These are phyloP conservation scores for Sus cebifrons DNA, from an alignment of 2,797 vertebrate species.

Conservation along the genomic window DNA sequence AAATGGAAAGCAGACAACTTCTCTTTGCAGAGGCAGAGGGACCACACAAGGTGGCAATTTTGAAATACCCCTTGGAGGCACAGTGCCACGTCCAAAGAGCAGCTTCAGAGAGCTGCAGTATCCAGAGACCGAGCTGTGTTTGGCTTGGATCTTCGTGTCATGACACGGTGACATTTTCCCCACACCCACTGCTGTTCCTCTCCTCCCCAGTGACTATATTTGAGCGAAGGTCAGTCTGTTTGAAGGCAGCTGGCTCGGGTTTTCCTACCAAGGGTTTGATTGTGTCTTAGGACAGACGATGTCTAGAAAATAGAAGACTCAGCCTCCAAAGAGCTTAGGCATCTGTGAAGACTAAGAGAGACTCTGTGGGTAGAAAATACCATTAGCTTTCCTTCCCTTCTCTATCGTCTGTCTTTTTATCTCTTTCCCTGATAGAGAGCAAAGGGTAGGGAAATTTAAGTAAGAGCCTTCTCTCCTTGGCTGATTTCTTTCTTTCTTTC, in stretches of 20 bases:
- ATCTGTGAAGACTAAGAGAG: background rate
- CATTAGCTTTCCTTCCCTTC: background rate
- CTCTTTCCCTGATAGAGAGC: background rate
- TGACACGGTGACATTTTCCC: conserved; percentile 35
- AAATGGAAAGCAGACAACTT: background rate
- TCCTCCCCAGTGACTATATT: background rate
- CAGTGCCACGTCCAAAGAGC: background rate
- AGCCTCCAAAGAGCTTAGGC: background rate
- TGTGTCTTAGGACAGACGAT: conserved; percentile 47
- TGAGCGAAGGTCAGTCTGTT: conserved; percentile 34
- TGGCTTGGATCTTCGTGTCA: conserved; percentile 20
- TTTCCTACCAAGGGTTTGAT: background rate
- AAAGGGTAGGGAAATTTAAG: background rate
- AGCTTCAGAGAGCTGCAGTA: background rate
- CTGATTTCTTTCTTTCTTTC: background rate
- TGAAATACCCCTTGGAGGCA: background rate
- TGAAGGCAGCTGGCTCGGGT: background rate
- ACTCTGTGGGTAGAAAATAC: background rate
- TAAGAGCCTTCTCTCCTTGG: conserved; percentile 41
- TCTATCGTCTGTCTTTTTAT: background rate
- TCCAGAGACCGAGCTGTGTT: conserved; percentile 3
- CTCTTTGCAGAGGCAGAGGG: background rate
- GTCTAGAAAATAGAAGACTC: background rate
- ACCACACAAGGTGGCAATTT: background rate
- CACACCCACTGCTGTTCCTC: background rate